Conservation (phyloP, 2,888 invertebrate species). For the Copidosoma aretas region DNA sequence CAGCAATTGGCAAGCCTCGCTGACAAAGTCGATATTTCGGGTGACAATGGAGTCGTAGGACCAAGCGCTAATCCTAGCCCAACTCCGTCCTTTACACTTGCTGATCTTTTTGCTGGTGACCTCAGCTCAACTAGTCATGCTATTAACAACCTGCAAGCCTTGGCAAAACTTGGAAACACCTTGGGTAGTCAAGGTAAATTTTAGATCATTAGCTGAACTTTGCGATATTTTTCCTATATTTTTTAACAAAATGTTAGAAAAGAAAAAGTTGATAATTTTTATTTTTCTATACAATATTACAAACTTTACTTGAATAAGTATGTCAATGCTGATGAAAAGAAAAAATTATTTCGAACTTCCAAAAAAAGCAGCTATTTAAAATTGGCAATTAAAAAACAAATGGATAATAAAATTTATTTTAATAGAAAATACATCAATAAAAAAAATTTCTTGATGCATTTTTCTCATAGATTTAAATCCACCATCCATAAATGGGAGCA, state of each 20-base stretch:
- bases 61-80: slow-evolving; percentile 65
- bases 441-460: neutral
- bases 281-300: no score
- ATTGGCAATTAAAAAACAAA: no score
- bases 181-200: slow-evolving; percentile 63
- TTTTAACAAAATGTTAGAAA: no score
- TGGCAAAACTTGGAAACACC: slow-evolving; percentile 81
- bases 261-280: no score
- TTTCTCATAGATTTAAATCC: slow-evolving; percentile 62
- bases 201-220: neutral
- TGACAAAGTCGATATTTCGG: slow-evolving; percentile 67
- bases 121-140: slow-evolving; percentile 74
- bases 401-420: no score
- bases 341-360: no score
- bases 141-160: slow-evolving; percentile 86
- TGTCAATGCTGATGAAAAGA: no score
- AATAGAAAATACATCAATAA: neutral
- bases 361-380: no score
- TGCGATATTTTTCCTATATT: no score
- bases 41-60: slow-evolving; percentile 55
- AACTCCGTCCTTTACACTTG: slow-evolving; percentile 75
- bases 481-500: slow-evolving; percentile 63
- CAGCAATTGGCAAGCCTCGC: slow-evolving; percentile 84
- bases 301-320: no score
- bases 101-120: slow-evolving; percentile 79